Conservation (phyloP, 2,888 invertebrate species). For the Amphipyra tragopoginis region DNA sequence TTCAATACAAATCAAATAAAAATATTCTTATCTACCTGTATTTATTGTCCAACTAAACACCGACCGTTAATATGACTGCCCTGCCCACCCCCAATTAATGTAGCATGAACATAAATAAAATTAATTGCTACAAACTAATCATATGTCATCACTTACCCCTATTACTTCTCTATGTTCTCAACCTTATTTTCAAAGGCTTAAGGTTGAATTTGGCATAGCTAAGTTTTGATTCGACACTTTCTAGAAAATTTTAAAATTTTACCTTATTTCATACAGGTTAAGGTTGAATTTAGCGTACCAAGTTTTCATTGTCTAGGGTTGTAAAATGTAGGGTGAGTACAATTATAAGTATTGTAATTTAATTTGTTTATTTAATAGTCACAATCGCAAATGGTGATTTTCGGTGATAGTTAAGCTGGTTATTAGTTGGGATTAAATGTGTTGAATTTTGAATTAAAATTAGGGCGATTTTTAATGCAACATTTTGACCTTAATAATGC, state of each 20-base stretch:
- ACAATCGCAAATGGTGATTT: slow-evolving; percentile 40
- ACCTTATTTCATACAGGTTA: accelerated
- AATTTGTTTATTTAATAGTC: slow-evolving; percentile 70
- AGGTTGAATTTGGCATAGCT: slow-evolving; percentile 1
- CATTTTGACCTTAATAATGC: neutral
- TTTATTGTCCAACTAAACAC: too few relatives aligned
- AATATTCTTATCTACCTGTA: too few relatives aligned
- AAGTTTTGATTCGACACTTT: neutral
- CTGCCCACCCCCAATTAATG: slow-evolving; percentile 29
- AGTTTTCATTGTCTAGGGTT: slow-evolving; percentile 2
- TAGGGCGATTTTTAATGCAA: slow-evolving; percentile 9
- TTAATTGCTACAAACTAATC: slow-evolving; percentile 32
- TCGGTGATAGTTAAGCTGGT: slow-evolving; percentile 32
- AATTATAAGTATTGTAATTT: slow-evolving; percentile 54
- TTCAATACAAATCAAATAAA: too few relatives aligned
- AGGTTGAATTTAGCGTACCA: slow-evolving; percentile 15
- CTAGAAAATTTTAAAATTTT: too few relatives aligned
- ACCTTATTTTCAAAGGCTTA: accelerated
- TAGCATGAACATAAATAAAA: slow-evolving; percentile 38
- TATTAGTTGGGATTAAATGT: slow-evolving; percentile 35
- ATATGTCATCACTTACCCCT: slow-evolving; percentile 18
- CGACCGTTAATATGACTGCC: slow-evolving; percentile 1
- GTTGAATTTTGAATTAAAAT: slow-evolving; percentile 14
- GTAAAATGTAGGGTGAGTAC: slow-evolving; percentile 20
- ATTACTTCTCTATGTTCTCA: neutral